These are phyloP conservation scores for Boloria selene DNA, from an alignment of 2,888 invertebrate species.

Conservation along the genomic window DNA sequence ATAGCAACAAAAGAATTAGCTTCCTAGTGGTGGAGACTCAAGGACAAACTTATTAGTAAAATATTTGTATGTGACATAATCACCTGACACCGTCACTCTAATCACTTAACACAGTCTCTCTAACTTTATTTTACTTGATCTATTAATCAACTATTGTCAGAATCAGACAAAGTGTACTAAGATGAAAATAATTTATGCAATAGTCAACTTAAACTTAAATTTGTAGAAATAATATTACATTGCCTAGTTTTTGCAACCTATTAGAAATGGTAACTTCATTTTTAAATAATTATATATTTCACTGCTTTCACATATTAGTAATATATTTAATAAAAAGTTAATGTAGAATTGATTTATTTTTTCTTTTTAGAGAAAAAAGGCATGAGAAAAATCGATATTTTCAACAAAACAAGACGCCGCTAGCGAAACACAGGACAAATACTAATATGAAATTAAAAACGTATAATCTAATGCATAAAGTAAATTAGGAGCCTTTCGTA, in stretches of 20 bases:
- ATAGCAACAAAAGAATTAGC: conserved; percentile 31
- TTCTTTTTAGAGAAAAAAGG: conserved; percentile 40
- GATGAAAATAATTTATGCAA: too few species aligned
- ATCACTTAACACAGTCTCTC: conserved; percentile 45
- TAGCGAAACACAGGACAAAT: conserved; percentile 35
- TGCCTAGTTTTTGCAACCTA: too few species aligned
- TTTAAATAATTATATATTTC: background rate
- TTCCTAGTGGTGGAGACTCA: conserved; percentile 43
- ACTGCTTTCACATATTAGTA: background rate
- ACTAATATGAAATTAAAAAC: conserved; percentile 45
- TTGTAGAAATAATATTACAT: too few species aligned
- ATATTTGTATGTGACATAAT: conserved; percentile 42
- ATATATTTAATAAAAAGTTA: background rate
- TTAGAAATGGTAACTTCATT: background rate
- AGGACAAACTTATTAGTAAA: conserved; percentile 54
- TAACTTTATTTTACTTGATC: conserved; percentile 35
- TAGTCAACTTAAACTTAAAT: too few species aligned
- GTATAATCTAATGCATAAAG: background rate
- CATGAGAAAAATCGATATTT: conserved; percentile 75
- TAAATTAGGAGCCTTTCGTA: background rate
- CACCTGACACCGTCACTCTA: conserved; percentile 47
- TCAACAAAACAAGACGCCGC: conserved; percentile 53
- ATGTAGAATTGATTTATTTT: background rate
- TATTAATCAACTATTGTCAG: background rate
- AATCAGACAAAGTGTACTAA: too few species aligned